Base-by-base conservation (phyloP, 30 jellyfish, hydroid and myxozoan genomes). In the Pseudorhiza aurosa region DNA sequence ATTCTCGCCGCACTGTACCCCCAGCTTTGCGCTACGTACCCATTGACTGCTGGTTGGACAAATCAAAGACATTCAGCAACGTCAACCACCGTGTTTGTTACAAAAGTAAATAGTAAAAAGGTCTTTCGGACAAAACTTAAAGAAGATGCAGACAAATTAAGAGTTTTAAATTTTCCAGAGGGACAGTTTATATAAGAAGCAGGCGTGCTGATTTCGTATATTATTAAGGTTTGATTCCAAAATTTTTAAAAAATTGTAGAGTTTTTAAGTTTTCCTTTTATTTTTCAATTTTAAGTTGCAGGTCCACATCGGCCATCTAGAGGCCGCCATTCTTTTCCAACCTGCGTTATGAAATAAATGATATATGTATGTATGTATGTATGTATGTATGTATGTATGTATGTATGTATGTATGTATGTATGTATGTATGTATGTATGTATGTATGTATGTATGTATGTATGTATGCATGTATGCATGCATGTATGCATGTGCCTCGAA, bases 381-480 rank as follows among this genome's bases (percentile, higher is more conserved):
- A n/a, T n/a, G n/a, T n/a, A 63, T 63, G 77, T 63, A 63, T 63
- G 77, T 22, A 63, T 63, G 77, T 63, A 63, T 63, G 77, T 63
- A 63, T 63, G 77, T 22, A 63, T 63, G 62, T 63, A 63, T 63
- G 77, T 63, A 63, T 63, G 77, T 63, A 63, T 63, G 77, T 63
- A 63, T 63, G 77, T 22, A 63, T 63, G 77, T 63, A 63, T 63
- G 77, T 63, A 63, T 63, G 77, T 22, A 63, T 63, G 77, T 63
- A 63, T 63, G 77, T 63, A 63, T 63, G 77, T 63, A 63, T 63
- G 77, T 63, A 31, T 63, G 77, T 63, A 63, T 63, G 77, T 63
- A 63, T 63, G 77, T 63, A 63, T 63, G 77, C 11, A 63, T 63
- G 77, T 63, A 63, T 63, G 77, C 28, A 63, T 63, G 77, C 11